These are phyloP conservation scores for Aramus guarauna DNA, from an alignment of 2,113 vertebrate species.

Conservation along the genomic window DNA sequence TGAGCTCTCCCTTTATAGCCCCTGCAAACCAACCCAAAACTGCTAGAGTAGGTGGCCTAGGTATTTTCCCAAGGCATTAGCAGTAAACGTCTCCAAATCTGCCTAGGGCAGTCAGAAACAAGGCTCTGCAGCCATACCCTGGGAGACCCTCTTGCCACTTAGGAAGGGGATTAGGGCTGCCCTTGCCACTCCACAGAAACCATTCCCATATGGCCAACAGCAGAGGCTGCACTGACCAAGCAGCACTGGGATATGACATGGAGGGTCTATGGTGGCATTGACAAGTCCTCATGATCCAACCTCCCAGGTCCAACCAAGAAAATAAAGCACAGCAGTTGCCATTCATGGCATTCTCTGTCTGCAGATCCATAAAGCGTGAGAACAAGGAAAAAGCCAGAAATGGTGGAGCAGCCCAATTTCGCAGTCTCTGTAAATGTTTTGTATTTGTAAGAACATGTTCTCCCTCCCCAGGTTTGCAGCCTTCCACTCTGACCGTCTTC, in stretches of 20 bases:
- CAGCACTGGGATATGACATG: neutral
- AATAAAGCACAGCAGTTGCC: neutral
- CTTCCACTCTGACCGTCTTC: neutral
- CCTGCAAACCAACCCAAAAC: neutral
- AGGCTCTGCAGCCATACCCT: neutral
- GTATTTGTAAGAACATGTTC: neutral
- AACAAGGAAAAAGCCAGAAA: neutral
- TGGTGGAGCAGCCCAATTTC: neutral
- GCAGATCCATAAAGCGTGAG: neutral
- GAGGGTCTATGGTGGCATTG: neutral
- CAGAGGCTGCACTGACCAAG: neutral
- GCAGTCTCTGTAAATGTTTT: neutral
- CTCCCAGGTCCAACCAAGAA: neutral
- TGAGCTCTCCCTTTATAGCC: neutral
- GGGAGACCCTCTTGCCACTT: neutral
- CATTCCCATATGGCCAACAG: too few relatives aligned
- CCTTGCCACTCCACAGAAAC: neutral
- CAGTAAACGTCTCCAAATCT: neutral
- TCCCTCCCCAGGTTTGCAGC: neutral
- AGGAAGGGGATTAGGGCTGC: neutral
- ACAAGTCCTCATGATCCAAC: neutral
- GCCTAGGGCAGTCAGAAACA: rapidly evolving
- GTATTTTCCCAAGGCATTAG: too few relatives aligned
- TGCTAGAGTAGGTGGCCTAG: neutral
- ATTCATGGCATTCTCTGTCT: neutral